Evolutionary conservation across 2,888 invertebrate species (phyloP).

Genomic region (Hofmannophila pseudospretella): DNA sequence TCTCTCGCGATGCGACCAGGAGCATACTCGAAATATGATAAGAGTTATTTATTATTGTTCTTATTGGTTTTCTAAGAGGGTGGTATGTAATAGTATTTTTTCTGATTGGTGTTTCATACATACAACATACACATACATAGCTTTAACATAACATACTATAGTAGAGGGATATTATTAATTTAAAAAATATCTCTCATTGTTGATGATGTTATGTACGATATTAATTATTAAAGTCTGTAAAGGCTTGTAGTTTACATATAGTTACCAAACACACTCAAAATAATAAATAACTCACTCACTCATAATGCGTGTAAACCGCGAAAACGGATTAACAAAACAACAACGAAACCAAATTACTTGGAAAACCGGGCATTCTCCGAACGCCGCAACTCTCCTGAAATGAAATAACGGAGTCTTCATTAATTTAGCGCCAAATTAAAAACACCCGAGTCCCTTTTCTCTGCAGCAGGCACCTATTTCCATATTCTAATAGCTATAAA

Average conservation of each 20-base stretch:
- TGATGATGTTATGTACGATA: no score
- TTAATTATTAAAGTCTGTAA: no score
- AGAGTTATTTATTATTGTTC: conserved; percentile 79
- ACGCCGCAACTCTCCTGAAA: conserved; percentile 32
- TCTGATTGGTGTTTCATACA: conserved; percentile 43
- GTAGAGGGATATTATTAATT: no score
- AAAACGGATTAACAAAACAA: conserved; percentile 30
- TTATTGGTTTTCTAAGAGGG: conserved; percentile 75
- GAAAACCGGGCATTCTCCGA: conserved; percentile 22
- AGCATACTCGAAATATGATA: conserved; percentile 79
- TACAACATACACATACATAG: no score
- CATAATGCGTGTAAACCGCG: no score
- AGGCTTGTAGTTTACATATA: no score
- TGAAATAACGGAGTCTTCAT: conserved; percentile 53
- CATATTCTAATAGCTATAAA: conserved; percentile 61
- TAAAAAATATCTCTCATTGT: no score
- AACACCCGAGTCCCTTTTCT: conserved; percentile 44
- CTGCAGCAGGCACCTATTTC: conserved; percentile 46
- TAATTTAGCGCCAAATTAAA: conserved; percentile 62
- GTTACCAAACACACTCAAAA: not conserved
- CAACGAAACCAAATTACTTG: conserved; percentile 28
- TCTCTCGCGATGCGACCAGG: conserved; percentile 78
- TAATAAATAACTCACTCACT: conserved; percentile 20
- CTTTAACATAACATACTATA: no score
- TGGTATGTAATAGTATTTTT: conserved; percentile 39